Evolutionary conservation across 2,797 vertebrate genomes (phyloP), one percentile per base, ranked within the genome.

Genomic region (Poliocrania exsul): DNA sequence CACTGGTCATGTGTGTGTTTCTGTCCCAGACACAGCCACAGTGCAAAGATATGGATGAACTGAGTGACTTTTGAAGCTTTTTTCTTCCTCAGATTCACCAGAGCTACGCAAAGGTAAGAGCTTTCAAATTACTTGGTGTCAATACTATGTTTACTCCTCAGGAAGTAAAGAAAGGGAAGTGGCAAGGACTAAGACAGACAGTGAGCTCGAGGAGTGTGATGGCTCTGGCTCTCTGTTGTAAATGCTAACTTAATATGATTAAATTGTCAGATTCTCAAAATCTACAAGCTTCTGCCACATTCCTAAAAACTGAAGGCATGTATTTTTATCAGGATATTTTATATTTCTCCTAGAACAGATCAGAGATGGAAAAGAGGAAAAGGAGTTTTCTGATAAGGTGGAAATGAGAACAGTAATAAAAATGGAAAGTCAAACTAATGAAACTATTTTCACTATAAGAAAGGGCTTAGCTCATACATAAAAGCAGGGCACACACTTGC

Each of bases 21-120:
- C 67, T 24, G 37, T 66, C 86, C 75, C 65, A n/a, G 47, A 31
- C 69, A 57, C 84, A 29, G 53, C 24, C 4, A 1, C 49, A 1
- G 11, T 17, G 20, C 64, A 23, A 40, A 62, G 73, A 29, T 54
- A 92, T 73, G 88, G 64, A 31, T 61, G 50, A 74, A 91, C 9
- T 11, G 62, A 84, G 1, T 28, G 6, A 42, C 70, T 79, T 7
- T 2, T 86, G 91, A 95, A 67, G 70, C 0, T 2, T 2, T 54
- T 35, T 15, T 17, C 20, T 51, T 70, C 44, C 47, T 33, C 10
- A 1, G 28, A 7, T 44, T 8, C 56, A 51, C 51, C 75, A 77
- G 79, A 78, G 19, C 82, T 81, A 47, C 91, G 4, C 11, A 23
- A 79, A 96, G 96, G 96, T 96, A 96, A 92, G 95, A 94, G 38